Base-by-base conservation (phyloP, 2,888 invertebrate genomes). In the Callyntrura guangdongensis region DNA sequence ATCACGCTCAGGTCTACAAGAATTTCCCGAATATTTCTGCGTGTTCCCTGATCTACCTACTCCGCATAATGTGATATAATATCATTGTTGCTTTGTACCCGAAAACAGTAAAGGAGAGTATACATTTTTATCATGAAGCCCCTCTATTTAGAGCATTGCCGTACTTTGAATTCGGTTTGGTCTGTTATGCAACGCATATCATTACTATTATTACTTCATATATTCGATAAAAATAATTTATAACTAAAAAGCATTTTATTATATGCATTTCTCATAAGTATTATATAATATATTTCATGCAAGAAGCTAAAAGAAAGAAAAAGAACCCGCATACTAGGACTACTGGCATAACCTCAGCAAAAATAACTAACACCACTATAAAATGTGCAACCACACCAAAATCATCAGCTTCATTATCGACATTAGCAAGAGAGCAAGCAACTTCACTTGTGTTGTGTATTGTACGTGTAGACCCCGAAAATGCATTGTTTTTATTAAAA, bases 221-320 rank as follows among this genome's bases (percentile, higher is more conserved):
- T 17, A n/a, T 74, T 77, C 53, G 77, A 53, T 77, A 53, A 77
- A 61, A 77, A 77, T 74, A 74, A 74, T 77, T 77, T 77, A 53
- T 77, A 20, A 69, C 49, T 77, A 56, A 79, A 81, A 27, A 82
- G 61, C 82, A 82, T 59, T 81, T 61, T 36, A 82, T 56, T 59
- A 17, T 14, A 17, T 82, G 45, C 20, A 56, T n/a, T 59, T 22
- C 20, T 74, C 36, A 36, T 36, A 36, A 36, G 36, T 36, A 36
- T 36, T 4, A 36, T 36, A 6, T 22, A n/a, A 6, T 22, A n/a
- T 20, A 49, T 27, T 49, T 77, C 25, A 77, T 25, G 77, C 25
- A 25, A 77, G 77, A 53, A 77, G 77, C 77, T 25, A 77, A 77
- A 25, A 53, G 45, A 69, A 14, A 74, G 20, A 74, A 49, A 36